A percentile compares a stretch with the other conserved stretches of the same genome.
Conservation (phyloP, 2,888 invertebrate genomes). For the Epinotia demarniana region DNA sequence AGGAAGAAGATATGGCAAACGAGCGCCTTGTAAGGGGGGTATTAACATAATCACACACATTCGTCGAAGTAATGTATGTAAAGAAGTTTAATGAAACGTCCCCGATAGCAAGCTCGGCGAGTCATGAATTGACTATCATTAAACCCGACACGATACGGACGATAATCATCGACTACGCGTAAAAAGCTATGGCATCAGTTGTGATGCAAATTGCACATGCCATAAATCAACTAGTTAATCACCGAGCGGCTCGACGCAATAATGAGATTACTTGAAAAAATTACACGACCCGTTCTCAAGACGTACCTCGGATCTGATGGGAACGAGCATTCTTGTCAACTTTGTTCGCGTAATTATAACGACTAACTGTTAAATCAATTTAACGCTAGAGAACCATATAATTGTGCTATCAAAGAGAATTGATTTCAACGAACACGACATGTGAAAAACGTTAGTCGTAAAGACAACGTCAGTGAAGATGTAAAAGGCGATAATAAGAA, state of each 20-base stretch:
- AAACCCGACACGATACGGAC: constrained; percentile 82
- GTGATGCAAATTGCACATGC: constrained; percentile 82
- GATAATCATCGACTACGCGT: constrained; percentile 80
- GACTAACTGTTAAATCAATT: constrained; percentile 44
- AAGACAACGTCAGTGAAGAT: constrained; percentile 66
- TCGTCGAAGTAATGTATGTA: constrained; percentile 80
- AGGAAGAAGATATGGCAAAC: constrained; percentile 67
- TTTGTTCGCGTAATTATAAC: constrained; percentile 52
- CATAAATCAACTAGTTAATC: constrained; percentile 83
- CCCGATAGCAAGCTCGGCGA: constrained; percentile 77
- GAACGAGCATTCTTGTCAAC: constrained; percentile 63
- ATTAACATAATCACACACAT: constrained; percentile 82
- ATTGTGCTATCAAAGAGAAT: constrained; percentile 31
- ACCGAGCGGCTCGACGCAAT: constrained; percentile 76
- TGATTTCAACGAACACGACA: constrained; percentile 52
- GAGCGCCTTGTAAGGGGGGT: constrained; percentile 65
- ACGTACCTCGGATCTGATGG: constrained; percentile 57
- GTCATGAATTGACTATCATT: constrained; percentile 83
- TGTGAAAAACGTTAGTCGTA: constrained; percentile 62
- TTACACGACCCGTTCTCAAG: constrained; percentile 64
- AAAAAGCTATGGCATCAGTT: constrained; percentile 80
- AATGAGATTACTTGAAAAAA: constrained; percentile 82
- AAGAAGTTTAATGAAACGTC: constrained; percentile 82
- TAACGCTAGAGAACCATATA: constrained; percentile 47
- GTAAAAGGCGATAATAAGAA: constrained; percentile 77